A percentile compares a stretch with the other conserved stretches of the same genome.
Evolutionary conservation across 2,113 vertebrate genomes (phyloP).

Genomic region (Pollimyrus isidori): DNA sequence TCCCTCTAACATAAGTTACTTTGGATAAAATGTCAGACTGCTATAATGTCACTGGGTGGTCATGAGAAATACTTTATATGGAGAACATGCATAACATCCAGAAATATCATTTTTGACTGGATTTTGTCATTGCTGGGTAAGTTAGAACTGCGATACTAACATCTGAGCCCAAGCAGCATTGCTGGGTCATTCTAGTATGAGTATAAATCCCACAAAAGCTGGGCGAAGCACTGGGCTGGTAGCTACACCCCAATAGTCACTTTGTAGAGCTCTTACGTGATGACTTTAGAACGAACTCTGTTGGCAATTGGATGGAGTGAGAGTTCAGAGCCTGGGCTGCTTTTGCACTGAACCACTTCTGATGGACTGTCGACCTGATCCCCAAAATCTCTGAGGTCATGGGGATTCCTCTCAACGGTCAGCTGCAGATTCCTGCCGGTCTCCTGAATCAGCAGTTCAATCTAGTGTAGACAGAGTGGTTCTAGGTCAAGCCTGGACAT

Average conservation of each 20-base stretch:
- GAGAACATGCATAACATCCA: neutral
- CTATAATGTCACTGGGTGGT: neutral
- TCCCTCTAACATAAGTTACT: neutral
- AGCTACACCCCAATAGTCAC: neutral
- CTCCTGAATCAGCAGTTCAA: constrained; percentile 79
- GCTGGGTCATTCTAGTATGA: neutral
- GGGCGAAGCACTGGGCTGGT: neutral
- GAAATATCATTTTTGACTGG: neutral
- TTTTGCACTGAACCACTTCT: neutral
- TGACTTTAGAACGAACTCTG: constrained; percentile 49
- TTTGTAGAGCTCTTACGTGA: constrained; percentile 57
- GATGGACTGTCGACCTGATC: constrained; percentile 36
- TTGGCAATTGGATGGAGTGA: constrained; percentile 41
- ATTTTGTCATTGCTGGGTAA: neutral
- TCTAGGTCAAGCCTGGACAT: neutral
- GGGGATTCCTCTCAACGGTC: constrained; percentile 85
- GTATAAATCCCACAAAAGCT: neutral
- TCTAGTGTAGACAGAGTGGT: constrained; percentile 50
- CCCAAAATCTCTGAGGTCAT: constrained; percentile 34
- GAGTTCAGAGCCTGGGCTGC: neutral
- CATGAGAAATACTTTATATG: neutral
- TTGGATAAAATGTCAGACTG: neutral
- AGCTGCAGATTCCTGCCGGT: constrained; percentile 81
- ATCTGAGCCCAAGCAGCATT: neutral
- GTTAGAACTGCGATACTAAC: neutral